phyloP scores from a whole-genome alignment of 2,797 vertebrate genomes.

The Crypturellus tataupa region DNA sequence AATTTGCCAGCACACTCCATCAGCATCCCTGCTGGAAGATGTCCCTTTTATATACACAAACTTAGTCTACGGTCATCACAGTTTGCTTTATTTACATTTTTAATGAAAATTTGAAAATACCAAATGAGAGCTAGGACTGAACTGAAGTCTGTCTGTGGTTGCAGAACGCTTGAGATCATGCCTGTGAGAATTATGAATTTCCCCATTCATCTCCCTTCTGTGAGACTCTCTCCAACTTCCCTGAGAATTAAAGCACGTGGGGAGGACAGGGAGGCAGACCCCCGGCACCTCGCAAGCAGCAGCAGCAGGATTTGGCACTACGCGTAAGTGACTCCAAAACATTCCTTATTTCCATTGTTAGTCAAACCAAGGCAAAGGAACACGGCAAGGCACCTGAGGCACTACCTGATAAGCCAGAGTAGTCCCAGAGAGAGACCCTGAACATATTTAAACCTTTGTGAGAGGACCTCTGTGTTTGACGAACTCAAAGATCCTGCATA shows the following conservation, averaged over 20 bases:
- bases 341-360: neutral
- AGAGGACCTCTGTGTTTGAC: neutral
- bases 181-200: neutral
- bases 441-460: neutral
- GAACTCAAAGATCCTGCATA: neutral
- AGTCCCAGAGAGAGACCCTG: neutral
- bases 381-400: accelerated
- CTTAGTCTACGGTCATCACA: neutral
- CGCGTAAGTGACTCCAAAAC: neutral
- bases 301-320: neutral
- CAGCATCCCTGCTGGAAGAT: neutral
- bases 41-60: neutral
- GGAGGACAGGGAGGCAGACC: neutral
- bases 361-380: neutral
- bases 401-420: neutral
- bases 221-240: neutral
- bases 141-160: neutral
- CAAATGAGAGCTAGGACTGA: neutral
- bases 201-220: neutral
- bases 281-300: neutral
- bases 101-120: neutral
- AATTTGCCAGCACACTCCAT: slow-evolving; percentile 21
- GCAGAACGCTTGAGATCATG: neutral
- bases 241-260: neutral
- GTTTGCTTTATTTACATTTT: neutral